Evolutionary conservation across 2,113 vertebrate genomes (phyloP).

Genomic region (Cavia porcellus): DNA sequence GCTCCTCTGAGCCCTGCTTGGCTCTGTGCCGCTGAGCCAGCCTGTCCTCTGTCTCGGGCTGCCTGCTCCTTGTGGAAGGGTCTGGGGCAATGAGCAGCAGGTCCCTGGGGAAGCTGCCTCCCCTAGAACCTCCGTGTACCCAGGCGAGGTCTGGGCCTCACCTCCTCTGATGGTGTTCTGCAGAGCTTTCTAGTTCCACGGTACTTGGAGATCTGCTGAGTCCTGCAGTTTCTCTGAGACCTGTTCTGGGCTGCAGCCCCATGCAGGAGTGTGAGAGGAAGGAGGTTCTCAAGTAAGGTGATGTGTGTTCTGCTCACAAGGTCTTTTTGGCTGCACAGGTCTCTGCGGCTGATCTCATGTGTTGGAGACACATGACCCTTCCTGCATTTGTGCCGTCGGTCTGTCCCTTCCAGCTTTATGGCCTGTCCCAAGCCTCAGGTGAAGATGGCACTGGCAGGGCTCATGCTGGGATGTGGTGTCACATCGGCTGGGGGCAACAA

Average conservation of each 20-base stretch:
- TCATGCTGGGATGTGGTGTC: not conserved
- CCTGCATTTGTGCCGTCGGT: not conserved
- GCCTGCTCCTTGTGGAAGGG: not conserved
- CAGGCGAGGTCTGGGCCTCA: fast-evolving
- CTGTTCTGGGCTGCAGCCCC: fast-evolving
- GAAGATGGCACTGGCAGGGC: fast-evolving
- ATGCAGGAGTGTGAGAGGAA: not conserved
- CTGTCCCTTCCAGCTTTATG: not conserved
- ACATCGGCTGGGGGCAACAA: not conserved
- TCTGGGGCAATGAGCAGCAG: fast-evolving
- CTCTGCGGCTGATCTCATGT: not conserved
- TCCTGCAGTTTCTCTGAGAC: not conserved
- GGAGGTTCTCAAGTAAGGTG: not conserved
- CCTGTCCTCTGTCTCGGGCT: not conserved
- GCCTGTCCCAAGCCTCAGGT: not conserved
- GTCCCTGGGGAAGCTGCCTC: not conserved
- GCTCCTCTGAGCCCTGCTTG: not conserved
- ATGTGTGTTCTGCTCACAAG: fast-evolving
- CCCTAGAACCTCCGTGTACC: not conserved
- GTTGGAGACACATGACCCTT: not conserved
- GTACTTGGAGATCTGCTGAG: not conserved
- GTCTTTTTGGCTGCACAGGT: not conserved
- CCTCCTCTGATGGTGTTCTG: not conserved
- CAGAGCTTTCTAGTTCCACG: not conserved
- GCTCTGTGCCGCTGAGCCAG: too few species aligned